Conservation (phyloP, 1,140 invertebrate genomes). For the Anastrepha obliqua region DNA sequence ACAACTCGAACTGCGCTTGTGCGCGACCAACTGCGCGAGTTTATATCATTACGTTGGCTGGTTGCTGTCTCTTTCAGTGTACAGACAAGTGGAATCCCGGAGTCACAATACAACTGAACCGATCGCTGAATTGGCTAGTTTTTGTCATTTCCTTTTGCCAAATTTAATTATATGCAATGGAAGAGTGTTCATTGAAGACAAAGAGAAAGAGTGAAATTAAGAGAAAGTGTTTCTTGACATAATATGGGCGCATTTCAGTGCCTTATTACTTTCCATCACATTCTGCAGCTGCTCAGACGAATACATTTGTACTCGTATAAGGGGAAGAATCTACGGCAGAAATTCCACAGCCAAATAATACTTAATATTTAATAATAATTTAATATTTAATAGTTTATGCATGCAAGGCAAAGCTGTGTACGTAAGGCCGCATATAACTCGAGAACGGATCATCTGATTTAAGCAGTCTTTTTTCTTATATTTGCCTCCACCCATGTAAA, state of each 20-base stretch:
- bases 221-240: not conserved
- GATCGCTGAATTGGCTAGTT: not conserved
- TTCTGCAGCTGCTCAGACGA: not conserved
- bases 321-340: no score
- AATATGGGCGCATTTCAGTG: not conserved
- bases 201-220: conserved; percentile 32
- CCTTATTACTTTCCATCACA: not conserved
- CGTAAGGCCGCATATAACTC: no score
- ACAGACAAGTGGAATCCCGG: not conserved
- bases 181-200: not conserved
- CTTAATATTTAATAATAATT: no score
- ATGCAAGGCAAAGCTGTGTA: no score
- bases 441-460: no score
- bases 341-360: no score
- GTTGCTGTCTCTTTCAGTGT: not conserved
- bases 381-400: no score
- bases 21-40: not conserved
- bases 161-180: not conserved
- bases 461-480: no score
- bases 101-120: not conserved
- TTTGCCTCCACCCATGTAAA: no score
- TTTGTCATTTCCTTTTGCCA: not conserved
- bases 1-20: conserved; percentile 20
- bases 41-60: conserved; percentile 4
- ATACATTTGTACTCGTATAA: no score